Percentiles rank a stretch among this genome's conserved stretches.
These are phyloP conservation scores for Nannospalax galili DNA, from an alignment of 2,113 vertebrate genomes.

Conservation along the genomic window DNA sequence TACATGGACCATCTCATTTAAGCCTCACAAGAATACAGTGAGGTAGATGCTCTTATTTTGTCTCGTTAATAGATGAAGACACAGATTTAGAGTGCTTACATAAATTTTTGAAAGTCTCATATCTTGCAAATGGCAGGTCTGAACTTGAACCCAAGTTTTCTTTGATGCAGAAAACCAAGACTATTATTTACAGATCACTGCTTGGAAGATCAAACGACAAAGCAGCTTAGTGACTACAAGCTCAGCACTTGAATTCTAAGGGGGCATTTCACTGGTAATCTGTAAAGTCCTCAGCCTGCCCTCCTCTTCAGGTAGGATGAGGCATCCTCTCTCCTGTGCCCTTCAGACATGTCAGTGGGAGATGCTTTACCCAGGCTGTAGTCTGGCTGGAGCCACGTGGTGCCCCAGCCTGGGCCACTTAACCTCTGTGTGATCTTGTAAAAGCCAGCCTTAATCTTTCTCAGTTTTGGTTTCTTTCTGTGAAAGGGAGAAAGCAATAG, in stretches of 20 bases:
- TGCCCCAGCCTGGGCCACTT: not conserved
- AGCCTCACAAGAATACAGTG: not conserved
- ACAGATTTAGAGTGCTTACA: not conserved
- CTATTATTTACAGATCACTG: not conserved
- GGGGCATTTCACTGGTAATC: not conserved
- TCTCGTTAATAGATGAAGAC: not conserved
- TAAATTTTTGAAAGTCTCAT: not conserved
- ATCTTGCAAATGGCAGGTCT: slow-evolving; percentile 39
- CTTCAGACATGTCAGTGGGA: not conserved
- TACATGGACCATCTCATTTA: slow-evolving; percentile 11
- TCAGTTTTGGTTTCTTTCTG: slow-evolving; percentile 26
- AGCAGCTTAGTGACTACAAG: not conserved
- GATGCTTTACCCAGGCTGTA: not conserved
- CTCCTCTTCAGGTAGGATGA: not conserved
- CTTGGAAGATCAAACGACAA: slow-evolving; percentile 27
- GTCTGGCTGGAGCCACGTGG: not conserved
- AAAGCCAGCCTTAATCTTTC: not conserved
- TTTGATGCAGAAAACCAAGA: not conserved
- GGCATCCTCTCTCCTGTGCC: not conserved
- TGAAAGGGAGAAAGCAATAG: not conserved
- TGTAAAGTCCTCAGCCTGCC: not conserved
- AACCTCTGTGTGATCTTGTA: not conserved
- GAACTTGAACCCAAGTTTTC: slow-evolving; percentile 49
- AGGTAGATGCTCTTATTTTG: not conserved
- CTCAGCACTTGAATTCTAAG: slow-evolving; percentile 12